Conservation (phyloP, 1,140 invertebrate genomes). For the Drosophila kepulauana region DNA sequence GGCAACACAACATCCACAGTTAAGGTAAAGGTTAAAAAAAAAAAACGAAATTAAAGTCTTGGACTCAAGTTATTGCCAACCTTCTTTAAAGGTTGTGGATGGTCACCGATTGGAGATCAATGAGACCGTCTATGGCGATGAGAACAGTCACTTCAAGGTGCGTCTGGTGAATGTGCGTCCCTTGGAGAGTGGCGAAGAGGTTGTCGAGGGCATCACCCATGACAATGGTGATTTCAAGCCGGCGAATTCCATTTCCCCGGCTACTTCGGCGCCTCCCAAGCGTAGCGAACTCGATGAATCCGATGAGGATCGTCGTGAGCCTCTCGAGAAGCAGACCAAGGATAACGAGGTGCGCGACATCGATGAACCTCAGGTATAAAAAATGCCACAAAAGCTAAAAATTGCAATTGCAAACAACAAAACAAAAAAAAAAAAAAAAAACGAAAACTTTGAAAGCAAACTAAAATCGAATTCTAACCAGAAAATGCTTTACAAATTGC, state of each 20-base stretch:
- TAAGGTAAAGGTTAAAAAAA: slow-evolving; percentile 55
- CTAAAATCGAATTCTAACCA: slow-evolving; percentile 52
- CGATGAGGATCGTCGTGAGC: slow-evolving; percentile 62
- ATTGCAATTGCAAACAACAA: neutral
- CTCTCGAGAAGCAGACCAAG: slow-evolving; percentile 61
- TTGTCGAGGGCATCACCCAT: slow-evolving; percentile 56
- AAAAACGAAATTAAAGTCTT: neutral
- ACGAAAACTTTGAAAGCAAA: neutral
- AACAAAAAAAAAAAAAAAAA: neutral
- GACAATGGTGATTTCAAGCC: slow-evolving; percentile 35
- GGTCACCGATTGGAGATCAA: slow-evolving; percentile 82
- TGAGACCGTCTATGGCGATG: slow-evolving; percentile 75
- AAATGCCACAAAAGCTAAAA: slow-evolving; percentile 34
- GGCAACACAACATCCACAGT: slow-evolving; percentile 77
- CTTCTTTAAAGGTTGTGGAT: slow-evolving; percentile 66
- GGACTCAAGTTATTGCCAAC: neutral
- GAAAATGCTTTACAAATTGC: slow-evolving; percentile 56
- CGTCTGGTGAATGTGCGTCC: slow-evolving; percentile 80
- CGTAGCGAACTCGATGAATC: slow-evolving; percentile 52
- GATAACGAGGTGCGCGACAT: slow-evolving; percentile 72
- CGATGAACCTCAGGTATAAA: slow-evolving; percentile 70
- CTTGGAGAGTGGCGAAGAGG: slow-evolving; percentile 73
- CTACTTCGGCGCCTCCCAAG: slow-evolving; percentile 52
- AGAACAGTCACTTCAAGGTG: slow-evolving; percentile 75
- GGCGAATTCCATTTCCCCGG: slow-evolving; percentile 6